A percentile compares a stretch with the other conserved stretches of the same genome.
phyloP scores from a whole-genome alignment of 1,140 invertebrate species.

The Platorchestia sp. region DNA sequence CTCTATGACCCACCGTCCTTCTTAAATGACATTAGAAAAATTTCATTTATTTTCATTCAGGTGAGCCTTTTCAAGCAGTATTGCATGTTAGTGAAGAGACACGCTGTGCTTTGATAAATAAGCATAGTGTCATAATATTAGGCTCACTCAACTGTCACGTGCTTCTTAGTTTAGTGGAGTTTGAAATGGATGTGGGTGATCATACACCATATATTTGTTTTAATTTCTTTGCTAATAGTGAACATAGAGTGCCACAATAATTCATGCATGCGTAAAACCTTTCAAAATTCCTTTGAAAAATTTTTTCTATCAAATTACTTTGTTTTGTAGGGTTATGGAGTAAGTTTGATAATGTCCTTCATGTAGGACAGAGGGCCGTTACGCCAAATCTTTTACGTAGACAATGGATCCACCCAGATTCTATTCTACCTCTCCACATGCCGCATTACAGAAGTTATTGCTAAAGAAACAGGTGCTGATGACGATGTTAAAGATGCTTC shows the following conservation, averaged over 20 bases:
- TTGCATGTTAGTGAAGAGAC: no score
- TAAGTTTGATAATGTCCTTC: slow-evolving; percentile 1
- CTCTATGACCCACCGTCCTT: no score
- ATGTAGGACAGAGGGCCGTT: slow-evolving; percentile 10
- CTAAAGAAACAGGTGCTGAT: slow-evolving; percentile 24
- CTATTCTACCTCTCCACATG: background rate
- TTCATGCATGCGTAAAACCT: background rate
- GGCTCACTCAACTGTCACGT: background rate
- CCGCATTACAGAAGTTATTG: background rate
- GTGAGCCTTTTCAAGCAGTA: no score
- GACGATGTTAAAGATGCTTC: background rate
- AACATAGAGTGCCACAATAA: slow-evolving; percentile 11
- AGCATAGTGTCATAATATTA: no score
- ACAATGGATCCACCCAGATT: slow-evolving; percentile 4
- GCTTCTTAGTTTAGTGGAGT: background rate
- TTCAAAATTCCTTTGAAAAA: background rate
- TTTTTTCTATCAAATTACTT: background rate
- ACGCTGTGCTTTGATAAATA: no score
- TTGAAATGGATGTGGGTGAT: background rate
- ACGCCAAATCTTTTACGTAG: background rate
- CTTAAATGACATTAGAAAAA: no score
- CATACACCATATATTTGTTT: background rate
- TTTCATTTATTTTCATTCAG: no score
- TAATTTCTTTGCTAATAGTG: slow-evolving; percentile 14
- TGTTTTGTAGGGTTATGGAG: background rate